These are phyloP conservation scores for Phainopepla nitens DNA, from an alignment of 2,113 vertebrate genomes.

Conservation along the genomic window DNA sequence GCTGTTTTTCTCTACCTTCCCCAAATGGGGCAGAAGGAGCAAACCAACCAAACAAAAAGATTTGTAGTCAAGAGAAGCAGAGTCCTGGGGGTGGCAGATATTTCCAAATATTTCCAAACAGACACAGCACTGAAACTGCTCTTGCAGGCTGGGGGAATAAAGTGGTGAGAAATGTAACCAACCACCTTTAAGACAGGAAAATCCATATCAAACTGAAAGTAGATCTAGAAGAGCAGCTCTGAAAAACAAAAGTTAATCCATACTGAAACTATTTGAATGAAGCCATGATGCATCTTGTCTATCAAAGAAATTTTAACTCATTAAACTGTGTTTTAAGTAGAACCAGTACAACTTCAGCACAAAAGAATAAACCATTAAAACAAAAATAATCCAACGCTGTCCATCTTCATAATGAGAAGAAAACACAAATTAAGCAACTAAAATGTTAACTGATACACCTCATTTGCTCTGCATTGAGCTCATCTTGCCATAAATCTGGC, in stretches of 20 bases:
- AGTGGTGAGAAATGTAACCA: not conserved
- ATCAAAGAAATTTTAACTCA: not conserved
- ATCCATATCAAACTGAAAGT: accelerated
- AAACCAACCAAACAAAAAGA: not conserved
- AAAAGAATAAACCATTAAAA: not conserved
- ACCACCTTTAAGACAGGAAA: not conserved
- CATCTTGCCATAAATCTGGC: not conserved
- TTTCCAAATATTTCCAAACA: not conserved
- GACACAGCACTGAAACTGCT: not conserved
- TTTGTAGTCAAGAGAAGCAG: not conserved
- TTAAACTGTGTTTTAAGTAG: not conserved
- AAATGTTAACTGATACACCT: not conserved
- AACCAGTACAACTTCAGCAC: not conserved
- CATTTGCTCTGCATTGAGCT: not conserved
- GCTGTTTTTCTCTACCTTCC: not conserved
- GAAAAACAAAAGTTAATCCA: not conserved
- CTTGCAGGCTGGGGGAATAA: not conserved
- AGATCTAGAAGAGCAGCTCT: not conserved
- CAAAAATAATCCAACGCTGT: not conserved
- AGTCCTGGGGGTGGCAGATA: not conserved
- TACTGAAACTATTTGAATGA: not conserved
- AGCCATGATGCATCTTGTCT: not conserved
- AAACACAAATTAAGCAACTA: not conserved
- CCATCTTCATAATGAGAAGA: not conserved
- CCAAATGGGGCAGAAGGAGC: not conserved